These are phyloP conservation scores for Aplysina aerophoba DNA, from an alignment of 37 sponge, comb jelly and placozoan genomes.

Conservation along the genomic window DNA sequence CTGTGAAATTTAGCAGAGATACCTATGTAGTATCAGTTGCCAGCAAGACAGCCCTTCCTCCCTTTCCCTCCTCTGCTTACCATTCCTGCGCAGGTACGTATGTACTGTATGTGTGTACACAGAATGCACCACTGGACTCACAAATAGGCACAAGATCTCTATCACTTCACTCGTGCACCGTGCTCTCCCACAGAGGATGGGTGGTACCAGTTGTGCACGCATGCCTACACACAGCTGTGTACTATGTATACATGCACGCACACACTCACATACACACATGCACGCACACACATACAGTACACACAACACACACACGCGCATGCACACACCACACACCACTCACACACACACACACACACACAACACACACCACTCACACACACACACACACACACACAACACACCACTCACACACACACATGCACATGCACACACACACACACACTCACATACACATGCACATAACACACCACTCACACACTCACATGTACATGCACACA, in stretches of 20 bases:
- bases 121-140: no score
- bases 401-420: slow-evolving; percentile 22
- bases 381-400: slow-evolving; percentile 37
- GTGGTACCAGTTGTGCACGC: no score
- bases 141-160: no score
- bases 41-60: no score
- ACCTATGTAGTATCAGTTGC: no score
- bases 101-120: no score
- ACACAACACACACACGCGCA: slow-evolving; percentile 19
- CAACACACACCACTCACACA: slow-evolving; percentile 26
- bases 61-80: no score
- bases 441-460: slow-evolving; percentile 29
- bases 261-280: neutral
- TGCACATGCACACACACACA: slow-evolving; percentile 19
- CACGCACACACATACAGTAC: neutral
- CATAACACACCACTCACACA: slow-evolving; percentile 26
- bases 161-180: no score
- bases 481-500: slow-evolving; percentile 12
- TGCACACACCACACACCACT: slow-evolving; percentile 11
- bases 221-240: no score
- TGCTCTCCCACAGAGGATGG: no score
- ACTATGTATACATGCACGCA: neutral
- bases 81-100: no score
- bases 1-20: no score
- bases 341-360: slow-evolving; percentile 28